These are phyloP conservation scores for Pteropus alecto DNA, from an alignment of 2,113 vertebrate genomes.

Conservation along the genomic window DNA sequence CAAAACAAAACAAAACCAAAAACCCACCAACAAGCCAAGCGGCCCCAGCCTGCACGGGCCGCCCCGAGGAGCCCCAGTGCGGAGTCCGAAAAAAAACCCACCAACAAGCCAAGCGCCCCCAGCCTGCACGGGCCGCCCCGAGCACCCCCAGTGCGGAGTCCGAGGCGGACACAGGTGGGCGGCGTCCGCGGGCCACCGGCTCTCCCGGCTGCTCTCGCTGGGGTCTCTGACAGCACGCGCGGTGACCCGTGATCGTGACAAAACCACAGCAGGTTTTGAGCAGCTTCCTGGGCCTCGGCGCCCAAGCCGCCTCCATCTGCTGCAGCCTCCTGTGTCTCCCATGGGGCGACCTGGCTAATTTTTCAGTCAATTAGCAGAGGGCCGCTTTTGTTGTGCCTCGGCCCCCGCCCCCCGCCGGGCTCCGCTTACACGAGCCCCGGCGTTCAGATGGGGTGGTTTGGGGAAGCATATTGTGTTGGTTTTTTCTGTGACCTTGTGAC, in stretches of 20 bases:
- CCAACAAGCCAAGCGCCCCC: no score
- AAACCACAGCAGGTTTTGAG: slow-evolving; percentile 91
- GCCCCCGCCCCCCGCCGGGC: slow-evolving; percentile 88
- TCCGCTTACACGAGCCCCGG: slow-evolving; percentile 83
- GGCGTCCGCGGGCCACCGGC: background rate
- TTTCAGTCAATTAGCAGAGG: slow-evolving; percentile 99
- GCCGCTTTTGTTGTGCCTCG: slow-evolving; percentile 93
- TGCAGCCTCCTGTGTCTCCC: slow-evolving; percentile 88
- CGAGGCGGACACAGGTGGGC: background rate
- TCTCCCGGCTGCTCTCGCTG: slow-evolving; percentile 74
- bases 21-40: no score
- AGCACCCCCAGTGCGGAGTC: background rate
- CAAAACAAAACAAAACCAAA: no score
- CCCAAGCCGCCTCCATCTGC: slow-evolving; percentile 95
- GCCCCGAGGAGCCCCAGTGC: no score
- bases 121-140: no score
- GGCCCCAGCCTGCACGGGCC: no score
- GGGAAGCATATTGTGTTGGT: slow-evolving; percentile 85
- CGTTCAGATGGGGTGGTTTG: slow-evolving; percentile 86
- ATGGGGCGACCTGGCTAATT: slow-evolving; percentile 93
- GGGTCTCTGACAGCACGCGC: slow-evolving; percentile 88
- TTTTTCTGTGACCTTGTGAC: slow-evolving; percentile 91
- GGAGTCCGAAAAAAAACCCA: no score
- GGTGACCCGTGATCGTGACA: slow-evolving; percentile 93
- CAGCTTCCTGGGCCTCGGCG: slow-evolving; percentile 85